A percentile compares a stretch with the other conserved stretches of the same genome.
phyloP scores from a whole-genome alignment of 2,797 vertebrate genomes.

The Macrochelys suwanniensis region DNA sequence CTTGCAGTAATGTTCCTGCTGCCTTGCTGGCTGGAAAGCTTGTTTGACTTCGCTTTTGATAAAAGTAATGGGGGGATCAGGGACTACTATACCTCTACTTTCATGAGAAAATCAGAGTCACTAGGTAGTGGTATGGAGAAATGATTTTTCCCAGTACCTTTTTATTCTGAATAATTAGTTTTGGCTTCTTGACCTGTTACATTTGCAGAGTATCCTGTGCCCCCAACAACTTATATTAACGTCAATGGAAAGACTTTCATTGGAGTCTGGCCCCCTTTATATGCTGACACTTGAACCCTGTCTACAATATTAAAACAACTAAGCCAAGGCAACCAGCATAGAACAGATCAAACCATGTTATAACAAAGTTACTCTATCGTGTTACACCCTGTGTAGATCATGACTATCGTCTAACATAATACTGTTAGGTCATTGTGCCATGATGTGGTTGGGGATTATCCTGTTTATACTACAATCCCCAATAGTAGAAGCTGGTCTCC shows the following conservation, averaged over 20 bases:
- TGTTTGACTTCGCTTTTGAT: conserved; percentile 24
- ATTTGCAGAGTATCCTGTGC: conserved; percentile 3
- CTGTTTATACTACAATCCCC: neutral
- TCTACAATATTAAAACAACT: neutral
- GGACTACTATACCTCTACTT: neutral
- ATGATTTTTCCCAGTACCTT: neutral
- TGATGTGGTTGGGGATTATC: neutral
- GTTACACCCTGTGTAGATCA: neutral
- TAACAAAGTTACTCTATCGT: neutral
- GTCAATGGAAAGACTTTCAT: neutral
- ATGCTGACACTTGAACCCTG: neutral
- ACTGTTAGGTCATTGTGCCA: fast-evolving
- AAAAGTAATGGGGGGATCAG: neutral
- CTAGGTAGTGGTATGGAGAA: neutral
- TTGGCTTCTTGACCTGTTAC: neutral
- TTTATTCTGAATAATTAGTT: neutral
- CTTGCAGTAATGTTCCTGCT: neutral
- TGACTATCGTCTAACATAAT: neutral
- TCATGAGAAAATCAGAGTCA: conserved; percentile 10
- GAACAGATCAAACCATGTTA: neutral
- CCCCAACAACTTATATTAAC: neutral
- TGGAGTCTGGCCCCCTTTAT: fast-evolving
- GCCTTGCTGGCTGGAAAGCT: conserved; percentile 49
- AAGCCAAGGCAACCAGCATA: neutral
- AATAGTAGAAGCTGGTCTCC: neutral